phyloP scores from a whole-genome alignment of 1,140 invertebrate species.

The Drosophila subpulchrella region DNA sequence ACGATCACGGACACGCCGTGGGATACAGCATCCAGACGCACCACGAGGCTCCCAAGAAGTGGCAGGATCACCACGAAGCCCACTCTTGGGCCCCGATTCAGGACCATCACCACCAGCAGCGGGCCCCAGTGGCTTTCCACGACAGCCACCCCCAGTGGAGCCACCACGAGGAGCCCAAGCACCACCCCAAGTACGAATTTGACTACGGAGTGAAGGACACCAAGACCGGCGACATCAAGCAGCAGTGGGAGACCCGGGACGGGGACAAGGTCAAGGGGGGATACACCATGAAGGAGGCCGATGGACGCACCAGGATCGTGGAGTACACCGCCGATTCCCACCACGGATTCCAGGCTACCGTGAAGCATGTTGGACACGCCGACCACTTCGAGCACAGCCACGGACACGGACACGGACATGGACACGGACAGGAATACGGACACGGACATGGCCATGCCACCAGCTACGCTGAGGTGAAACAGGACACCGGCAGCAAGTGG shows the following conservation, averaged over 20 bases:
- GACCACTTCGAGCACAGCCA: conserved; percentile 66
- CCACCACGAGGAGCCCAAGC: conserved; percentile 54
- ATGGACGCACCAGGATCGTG: conserved; percentile 86
- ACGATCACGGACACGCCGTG: conserved; percentile 38
- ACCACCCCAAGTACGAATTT: conserved; percentile 89
- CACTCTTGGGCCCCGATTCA: conserved; percentile 14
- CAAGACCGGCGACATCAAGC: conserved; percentile 89
- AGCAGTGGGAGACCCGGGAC: conserved; percentile 87
- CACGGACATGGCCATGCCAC: conserved; percentile 67
- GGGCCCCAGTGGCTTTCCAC: conserved; percentile 26
- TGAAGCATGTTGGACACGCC: conserved; percentile 86
- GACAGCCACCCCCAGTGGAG: conserved; percentile 26
- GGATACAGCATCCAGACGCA: conserved; percentile 64
- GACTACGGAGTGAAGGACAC: conserved; percentile 90
- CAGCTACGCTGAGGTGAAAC: conserved; percentile 73
- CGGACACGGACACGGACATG: conserved; percentile 34
- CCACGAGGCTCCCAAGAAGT: conserved; percentile 62
- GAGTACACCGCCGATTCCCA: conserved; percentile 87
- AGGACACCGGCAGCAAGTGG: conserved; percentile 61
- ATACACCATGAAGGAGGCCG: conserved; percentile 87
- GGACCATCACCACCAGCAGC: conserved; percentile 27
- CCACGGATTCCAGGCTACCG: conserved; percentile 86
- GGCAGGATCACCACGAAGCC: conserved; percentile 55
- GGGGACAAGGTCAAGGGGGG: conserved; percentile 87
- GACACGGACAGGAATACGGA: conserved; percentile 35